Evolutionary conservation across 1,140 invertebrate species (phyloP), one percentile per base, ranked within the genome.

Genomic region (Apolygus lucorum): DNA sequence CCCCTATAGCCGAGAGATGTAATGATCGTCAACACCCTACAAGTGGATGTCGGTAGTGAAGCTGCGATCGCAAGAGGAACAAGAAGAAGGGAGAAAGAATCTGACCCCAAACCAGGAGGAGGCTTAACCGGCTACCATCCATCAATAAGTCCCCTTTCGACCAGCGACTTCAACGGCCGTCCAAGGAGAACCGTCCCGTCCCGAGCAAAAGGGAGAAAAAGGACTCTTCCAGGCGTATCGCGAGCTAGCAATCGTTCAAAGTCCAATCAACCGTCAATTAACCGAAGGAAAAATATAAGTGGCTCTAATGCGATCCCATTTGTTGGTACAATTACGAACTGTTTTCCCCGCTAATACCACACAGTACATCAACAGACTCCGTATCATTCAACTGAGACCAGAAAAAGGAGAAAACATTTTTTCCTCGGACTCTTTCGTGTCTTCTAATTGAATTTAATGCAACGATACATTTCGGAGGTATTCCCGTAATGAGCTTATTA

Each of bases 221-320:
- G 54, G 54, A 49, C 34, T 49, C 34, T 49, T 49, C 8, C 34
- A 11, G 54, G 54, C 34, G 34, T 59, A 59, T 59, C 54, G 54
- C 54, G 54, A 59, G 54, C 54, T 4, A 59, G 54, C 54, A 22
- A 66, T 66, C 29, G 27, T 66, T 66, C 64, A 66, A 66, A 66
- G 64, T 66, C 64, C 64, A 66, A 66, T 66, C 64, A 34, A 34
- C 64, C 64, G 64, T 66, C 64, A 66, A 66, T 66, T 66, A 66
- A 42, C 27, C 28, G 13, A n/a, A 13, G 64, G 27, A 26, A 34
- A 63, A 29, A 66, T 66, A 66, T 66, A 66, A 66, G 64, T 66
- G 64, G 64, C n/a, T 29, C 28, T 66, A 66, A 66, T 42, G 64
- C 28, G 29, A 34, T 66, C 64, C 28, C 64, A 66, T 66, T 66